Base-by-base conservation (phyloP, 2,113 vertebrate species). In the Leptodactylus fuscus region DNA sequence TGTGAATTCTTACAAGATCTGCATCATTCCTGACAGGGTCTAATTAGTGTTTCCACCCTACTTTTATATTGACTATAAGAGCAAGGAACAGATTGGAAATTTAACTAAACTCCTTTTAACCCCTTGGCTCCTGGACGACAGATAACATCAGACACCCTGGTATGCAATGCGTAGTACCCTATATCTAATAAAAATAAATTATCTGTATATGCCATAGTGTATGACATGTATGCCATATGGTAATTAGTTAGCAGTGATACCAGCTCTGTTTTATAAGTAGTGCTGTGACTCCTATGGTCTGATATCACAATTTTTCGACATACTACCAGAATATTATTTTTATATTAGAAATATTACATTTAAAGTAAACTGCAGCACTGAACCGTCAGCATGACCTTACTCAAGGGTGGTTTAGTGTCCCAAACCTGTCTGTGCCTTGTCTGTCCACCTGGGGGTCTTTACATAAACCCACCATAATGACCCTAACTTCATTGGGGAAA, bases 31-130 rank as follows among this genome's bases (percentile, higher is more conserved):
- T 94, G 92, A 93, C 92, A 94, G 87, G 91, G 88, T 87, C 89
- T 93, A 93, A 94, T 94, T 95, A 94, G 90, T 90, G 92, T 93
- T 94, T 91, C 91, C 91, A 91, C 91, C 79, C 67, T 87, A 91
- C 89, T 89, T 90, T 92, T 88, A 87, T 90, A 93, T 90, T 92
- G 89, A 90, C 0, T 85, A 92, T 85, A 90, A 91, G 85, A 87
- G 88, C 83, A 89, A 90, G 88, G 87, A 91, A 75, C 87, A 85
- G 88, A 83, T 87, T 80, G 88, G 88, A 93, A 91, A 87, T 92
- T 93, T 92, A 94, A 94, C 91, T 88, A 91, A 93, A 90, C 82
- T 87, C 77, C 78, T 88, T 90, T 92, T 91, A 92, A 90, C 81
- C 67, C 70, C 38, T 83, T 58, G 34, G 1, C 0, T 27, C 12